These are phyloP conservation scores for Agapornis canus DNA, from an alignment of 2,797 vertebrate species.

Conservation along the genomic window DNA sequence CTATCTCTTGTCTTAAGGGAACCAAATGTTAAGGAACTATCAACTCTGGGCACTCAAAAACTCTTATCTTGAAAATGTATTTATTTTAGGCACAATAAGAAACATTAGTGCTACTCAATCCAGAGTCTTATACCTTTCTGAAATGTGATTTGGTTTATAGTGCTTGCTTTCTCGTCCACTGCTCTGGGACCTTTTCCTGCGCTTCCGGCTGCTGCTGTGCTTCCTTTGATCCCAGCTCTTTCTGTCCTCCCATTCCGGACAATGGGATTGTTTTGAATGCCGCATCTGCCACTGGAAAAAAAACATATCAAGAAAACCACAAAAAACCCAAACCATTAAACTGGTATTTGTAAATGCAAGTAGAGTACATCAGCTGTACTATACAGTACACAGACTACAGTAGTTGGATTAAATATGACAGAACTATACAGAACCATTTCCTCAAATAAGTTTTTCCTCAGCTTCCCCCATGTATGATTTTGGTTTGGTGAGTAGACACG, in stretches of 20 bases:
- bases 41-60: neutral
- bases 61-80: neutral
- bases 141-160: conserved; percentile 76
- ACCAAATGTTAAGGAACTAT: neutral
- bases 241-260: conserved; percentile 84
- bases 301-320: neutral
- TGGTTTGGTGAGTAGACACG: rapidly evolving
- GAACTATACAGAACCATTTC: neutral
- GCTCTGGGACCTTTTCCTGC: conserved; percentile 85
- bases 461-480: neutral
- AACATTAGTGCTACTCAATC: neutral
- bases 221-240: conserved; percentile 84
- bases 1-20: neutral
- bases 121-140: conserved; percentile 85
- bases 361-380: neutral
- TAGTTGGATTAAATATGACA: neutral
- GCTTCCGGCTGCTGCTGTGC: conserved; percentile 82
- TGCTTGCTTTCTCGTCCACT: conserved; percentile 89
- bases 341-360: neutral
- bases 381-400: neutral
- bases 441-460: neutral
- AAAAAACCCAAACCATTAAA: neutral
- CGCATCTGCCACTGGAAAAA: conserved; percentile 81
- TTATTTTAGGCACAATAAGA: neutral
- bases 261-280: conserved; percentile 83